These are phyloP conservation scores for Tor tambroides DNA, from an alignment of 2,113 vertebrate species.

Conservation along the genomic window DNA sequence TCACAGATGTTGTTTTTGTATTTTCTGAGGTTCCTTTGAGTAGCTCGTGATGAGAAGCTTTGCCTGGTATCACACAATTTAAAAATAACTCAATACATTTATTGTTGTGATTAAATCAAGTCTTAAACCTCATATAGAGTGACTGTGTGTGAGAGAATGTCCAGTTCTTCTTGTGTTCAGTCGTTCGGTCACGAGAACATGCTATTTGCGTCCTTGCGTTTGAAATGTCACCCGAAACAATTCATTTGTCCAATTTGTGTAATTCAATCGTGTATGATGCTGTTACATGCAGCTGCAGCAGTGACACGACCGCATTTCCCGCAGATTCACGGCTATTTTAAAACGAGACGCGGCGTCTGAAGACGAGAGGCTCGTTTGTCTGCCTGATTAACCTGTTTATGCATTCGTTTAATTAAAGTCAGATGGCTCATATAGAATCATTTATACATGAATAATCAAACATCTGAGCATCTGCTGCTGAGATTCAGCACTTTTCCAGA, in stretches of 20 bases:
- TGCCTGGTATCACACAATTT: neutral
- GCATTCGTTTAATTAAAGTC: neutral
- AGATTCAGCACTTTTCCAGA: neutral
- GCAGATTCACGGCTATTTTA: neutral
- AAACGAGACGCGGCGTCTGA: neutral
- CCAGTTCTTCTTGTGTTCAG: neutral
- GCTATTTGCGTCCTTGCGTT: neutral
- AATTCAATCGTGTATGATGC: conserved; percentile 41
- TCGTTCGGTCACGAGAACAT: neutral
- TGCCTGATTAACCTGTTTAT: neutral
- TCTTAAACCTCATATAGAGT: neutral
- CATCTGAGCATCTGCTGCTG: neutral
- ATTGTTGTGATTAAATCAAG: neutral
- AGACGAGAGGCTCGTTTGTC: neutral
- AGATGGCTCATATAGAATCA: neutral
- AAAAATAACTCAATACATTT: neutral
- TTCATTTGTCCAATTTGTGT: conserved; percentile 50
- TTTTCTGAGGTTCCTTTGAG: neutral
- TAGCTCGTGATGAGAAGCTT: neutral
- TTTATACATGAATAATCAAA: neutral
- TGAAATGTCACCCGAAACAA: conserved; percentile 34
- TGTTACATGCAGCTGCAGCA: conserved; percentile 40
- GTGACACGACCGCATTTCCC: neutral
- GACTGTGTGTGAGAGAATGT: neutral
- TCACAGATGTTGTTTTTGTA: neutral